Evolutionary conservation across 2,888 invertebrate species (phyloP).

Genomic region (Cremastobaeus sp.): DNA sequence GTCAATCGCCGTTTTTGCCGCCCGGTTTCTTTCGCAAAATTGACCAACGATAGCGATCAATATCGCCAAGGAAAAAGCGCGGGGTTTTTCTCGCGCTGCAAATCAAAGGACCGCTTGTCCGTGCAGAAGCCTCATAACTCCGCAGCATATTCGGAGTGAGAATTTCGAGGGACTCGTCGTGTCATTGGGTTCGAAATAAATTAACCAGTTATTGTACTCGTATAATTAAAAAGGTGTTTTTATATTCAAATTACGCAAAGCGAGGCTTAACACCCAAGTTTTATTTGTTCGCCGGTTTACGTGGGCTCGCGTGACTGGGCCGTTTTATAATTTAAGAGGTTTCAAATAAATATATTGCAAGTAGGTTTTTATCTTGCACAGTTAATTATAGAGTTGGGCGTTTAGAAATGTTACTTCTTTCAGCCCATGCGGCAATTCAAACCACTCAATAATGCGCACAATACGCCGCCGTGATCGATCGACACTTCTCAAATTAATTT

Average conservation of each 20-base stretch:
- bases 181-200: background rate
- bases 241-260: constrained; percentile 8
- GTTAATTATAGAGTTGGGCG: constrained; percentile 18
- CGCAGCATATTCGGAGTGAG: background rate
- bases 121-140: too few relatives aligned
- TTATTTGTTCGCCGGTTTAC: constrained; percentile 9
- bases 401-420: constrained; percentile 7
- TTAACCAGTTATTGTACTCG: background rate
- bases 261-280: background rate
- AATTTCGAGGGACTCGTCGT: background rate
- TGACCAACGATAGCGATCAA: too few relatives aligned
- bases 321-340: constrained; percentile 20
- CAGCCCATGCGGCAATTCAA: constrained; percentile 8
- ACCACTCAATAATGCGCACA: too few relatives aligned
- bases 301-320: constrained; percentile 21
- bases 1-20: too few relatives aligned
- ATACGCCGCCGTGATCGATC: too few relatives aligned
- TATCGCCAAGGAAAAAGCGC: too few relatives aligned
- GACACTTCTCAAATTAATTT: too few relatives aligned
- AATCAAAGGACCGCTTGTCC: too few relatives aligned
- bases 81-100: too few relatives aligned
- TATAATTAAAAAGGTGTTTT: constrained; percentile 1
- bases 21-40: too few relatives aligned
- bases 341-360: constrained; percentile 19
- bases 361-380: constrained; percentile 11